Base-by-base conservation (phyloP, 2,797 vertebrate genomes). In the Danio tinwini region DNA sequence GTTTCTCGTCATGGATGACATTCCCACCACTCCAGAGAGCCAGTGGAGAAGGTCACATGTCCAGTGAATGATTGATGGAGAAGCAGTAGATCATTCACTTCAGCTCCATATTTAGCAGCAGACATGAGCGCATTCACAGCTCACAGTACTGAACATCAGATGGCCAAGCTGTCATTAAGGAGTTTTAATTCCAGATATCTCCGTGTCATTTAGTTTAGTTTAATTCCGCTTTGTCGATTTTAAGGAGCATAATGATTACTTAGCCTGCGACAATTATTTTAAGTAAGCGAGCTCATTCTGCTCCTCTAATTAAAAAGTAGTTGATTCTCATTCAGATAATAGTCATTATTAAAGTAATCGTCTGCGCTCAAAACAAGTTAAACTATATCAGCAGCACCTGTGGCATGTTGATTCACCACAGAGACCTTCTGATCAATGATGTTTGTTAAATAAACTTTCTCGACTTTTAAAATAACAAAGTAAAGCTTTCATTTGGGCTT, bases 41-140 rank as follows among this genome's bases (percentile, higher is more conserved):
- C 64, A 76, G 76, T 21, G 44, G 72, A 70, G 80, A 84, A 82
- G 83, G 83, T 82, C 76, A 84, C 59, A 69, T 76, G 72, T 82
- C 83, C 53, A n/a, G 62, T 21, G 8, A 45, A 52, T 79, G 83
- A 84, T 82, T 84, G 83, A 84, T 82, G 72, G 59, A 12, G 56
- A 74, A 84, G 80, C 65, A 82, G 81, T 75, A 81, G 65, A 70
- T 81, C 80, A 61, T 74, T 74, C 21, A 58, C 49, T 37, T 13
- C 17, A n/a, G 17, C 49, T 59, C 40, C 47, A 19, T 62, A 52
- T 74, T 59, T 5, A 73, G 40, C 42, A 37, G 12, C 40, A 7
- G 13, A 4, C 4, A 65, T 56, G 7, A 49, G 61, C 65, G 49
- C 17, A 14, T 71, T 71, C 19, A 44, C 39, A 71, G 11, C 9